Evolutionary conservation across 2,113 vertebrate genomes (phyloP), one percentile per base, ranked within the genome.

Genomic region (Siphamia tubifer): DNA sequence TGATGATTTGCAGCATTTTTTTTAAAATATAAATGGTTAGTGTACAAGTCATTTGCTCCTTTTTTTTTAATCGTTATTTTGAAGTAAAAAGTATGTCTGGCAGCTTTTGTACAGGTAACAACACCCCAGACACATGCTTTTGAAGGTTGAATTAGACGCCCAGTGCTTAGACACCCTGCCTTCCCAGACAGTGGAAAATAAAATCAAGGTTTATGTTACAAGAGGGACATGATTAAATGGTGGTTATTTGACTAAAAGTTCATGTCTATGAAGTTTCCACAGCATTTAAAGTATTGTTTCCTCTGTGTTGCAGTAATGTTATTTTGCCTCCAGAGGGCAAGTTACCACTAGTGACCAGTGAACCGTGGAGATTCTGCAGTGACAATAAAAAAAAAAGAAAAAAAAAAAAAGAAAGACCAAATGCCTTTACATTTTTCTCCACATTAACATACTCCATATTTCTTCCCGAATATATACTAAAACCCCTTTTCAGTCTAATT

Each of bases 321-420:
- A 0, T 38, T 10, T 55, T 20, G 24, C 72, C 77, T 80, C 39
- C 40, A 72, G 81, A 32, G 81, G 76, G 77, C 63, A 57, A 76
- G 47, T 77, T 19, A 6, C 63, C 47, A 66, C 73, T 49, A 11
- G 39, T 30, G 38, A 77, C 58, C 44, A 62, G 10, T 52, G 63
- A 47, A 56, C 53, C 68, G 57, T 56, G 55, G 67, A 74, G 55
- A 77, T 58, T 67, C 54, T 77, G 77, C 68, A 74, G 72, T 31
- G 49, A 35, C 35, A 54, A 19, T 49, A 23, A 32, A 43, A 61
- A 53, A 53, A 35, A 23, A 30, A 30, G 28, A 30, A 6, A 30
- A 2, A 30, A 30, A 48, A 42, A 42, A 48, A 48, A 48, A 27
- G 24, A 11, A 27, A 13, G 10, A n/a, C n/a, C n/a, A n/a, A n/a